Evolutionary conservation across 2,113 vertebrate species (phyloP).

Genomic region (Amia ocellicauda): DNA sequence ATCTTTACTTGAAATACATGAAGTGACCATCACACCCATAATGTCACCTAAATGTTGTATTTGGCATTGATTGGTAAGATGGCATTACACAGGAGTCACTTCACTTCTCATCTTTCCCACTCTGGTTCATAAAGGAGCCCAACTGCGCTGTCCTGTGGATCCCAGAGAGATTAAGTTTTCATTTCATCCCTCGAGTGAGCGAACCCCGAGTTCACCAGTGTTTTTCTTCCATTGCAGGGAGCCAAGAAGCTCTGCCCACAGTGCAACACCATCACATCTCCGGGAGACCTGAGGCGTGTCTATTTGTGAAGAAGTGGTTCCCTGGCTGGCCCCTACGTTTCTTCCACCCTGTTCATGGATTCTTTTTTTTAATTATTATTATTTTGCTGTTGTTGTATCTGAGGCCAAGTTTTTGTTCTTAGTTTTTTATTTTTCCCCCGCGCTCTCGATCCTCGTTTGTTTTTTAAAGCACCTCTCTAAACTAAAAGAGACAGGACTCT

Average conservation of each 20-base stretch:
- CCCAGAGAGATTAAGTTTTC: too few relatives aligned
- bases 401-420: slow-evolving; percentile 21
- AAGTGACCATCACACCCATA: too few relatives aligned
- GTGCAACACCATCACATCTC: slow-evolving; percentile 98
- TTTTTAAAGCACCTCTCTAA: slow-evolving; percentile 37
- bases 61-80: too few relatives aligned
- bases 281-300: slow-evolving; percentile 94
- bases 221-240: slow-evolving; percentile 68
- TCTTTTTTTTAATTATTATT: slow-evolving; percentile 10
- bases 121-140: too few relatives aligned
- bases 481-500: slow-evolving; percentile 42
- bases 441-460: too few relatives aligned
- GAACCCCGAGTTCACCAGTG: not conserved
- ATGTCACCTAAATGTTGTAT: too few relatives aligned
- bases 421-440: too few relatives aligned
- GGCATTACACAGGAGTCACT: too few relatives aligned
- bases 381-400: slow-evolving; percentile 10
- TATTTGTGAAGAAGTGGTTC: slow-evolving; percentile 83
- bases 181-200: too few relatives aligned
- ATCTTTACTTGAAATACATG: too few relatives aligned
- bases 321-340: slow-evolving; percentile 5
- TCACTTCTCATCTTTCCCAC: too few relatives aligned
- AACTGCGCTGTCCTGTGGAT: too few relatives aligned
- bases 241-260: slow-evolving; percentile 99
- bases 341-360: slow-evolving; percentile 3